These are phyloP conservation scores for Drosophila mimica DNA, from an alignment of 2,888 invertebrate species.

Conservation along the genomic window DNA sequence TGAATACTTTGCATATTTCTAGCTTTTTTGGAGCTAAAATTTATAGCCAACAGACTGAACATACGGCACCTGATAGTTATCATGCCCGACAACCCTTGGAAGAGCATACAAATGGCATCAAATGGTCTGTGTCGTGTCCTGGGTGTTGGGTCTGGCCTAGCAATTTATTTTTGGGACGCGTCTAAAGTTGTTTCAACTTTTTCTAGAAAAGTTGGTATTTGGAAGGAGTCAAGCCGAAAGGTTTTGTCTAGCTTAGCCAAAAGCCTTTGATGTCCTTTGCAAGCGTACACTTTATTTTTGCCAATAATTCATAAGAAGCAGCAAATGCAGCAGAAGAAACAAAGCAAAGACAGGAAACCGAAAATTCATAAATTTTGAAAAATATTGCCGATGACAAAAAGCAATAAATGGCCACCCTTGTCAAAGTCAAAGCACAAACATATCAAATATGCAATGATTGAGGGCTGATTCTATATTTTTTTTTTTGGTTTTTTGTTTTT, in stretches of 20 bases:
- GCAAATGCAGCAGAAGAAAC: constrained; percentile 55
- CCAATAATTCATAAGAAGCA: constrained; percentile 77
- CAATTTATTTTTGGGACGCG: constrained; percentile 26
- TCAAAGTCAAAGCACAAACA: constrained; percentile 70
- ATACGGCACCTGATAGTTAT: background rate
- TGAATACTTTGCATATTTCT: background rate
- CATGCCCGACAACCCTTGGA: background rate
- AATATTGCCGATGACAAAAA: constrained; percentile 53
- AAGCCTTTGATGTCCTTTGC: constrained; percentile 49
- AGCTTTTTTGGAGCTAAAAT: background rate
- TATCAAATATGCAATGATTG: constrained; percentile 57
- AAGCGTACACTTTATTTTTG: constrained; percentile 39
- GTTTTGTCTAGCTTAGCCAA: constrained; percentile 44
- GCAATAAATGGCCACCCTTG: constrained; percentile 76
- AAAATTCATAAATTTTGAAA: constrained; percentile 58
- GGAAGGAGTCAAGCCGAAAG: constrained; percentile 26
- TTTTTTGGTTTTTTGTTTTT: no score
- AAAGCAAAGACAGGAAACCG: constrained; percentile 30
- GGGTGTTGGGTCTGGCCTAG: constrained; percentile 12
- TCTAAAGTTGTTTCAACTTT: constrained; percentile 31
- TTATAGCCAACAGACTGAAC: background rate
- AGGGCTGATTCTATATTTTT: constrained; percentile 5
- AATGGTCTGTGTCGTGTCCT: constrained; percentile 63
- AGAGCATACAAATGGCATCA: constrained; percentile 60
- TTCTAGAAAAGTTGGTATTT: constrained; percentile 14